phyloP scores from a whole-genome alignment of 2,797 vertebrate genomes.

The Muscicapa comitata region DNA sequence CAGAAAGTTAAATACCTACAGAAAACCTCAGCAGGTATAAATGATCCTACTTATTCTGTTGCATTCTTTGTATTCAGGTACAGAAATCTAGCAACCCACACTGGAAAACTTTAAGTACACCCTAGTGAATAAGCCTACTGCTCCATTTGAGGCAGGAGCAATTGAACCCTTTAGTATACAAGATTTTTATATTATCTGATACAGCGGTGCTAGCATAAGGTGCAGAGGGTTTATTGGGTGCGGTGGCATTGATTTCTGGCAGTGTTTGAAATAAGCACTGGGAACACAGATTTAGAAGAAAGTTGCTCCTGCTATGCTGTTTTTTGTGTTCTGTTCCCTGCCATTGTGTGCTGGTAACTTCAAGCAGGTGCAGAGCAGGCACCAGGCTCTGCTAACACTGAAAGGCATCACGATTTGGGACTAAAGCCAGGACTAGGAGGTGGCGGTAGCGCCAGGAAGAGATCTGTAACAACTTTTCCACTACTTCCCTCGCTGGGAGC shows the following conservation, averaged over 20 bases:
- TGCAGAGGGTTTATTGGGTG: neutral
- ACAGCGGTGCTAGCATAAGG: neutral
- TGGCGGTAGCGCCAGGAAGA: neutral
- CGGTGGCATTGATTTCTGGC: neutral
- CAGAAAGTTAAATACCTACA: neutral
- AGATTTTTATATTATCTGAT: neutral
- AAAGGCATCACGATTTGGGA: neutral
- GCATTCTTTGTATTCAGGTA: neutral
- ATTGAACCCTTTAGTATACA: neutral
- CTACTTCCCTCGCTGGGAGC: neutral
- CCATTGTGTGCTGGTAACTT: neutral
- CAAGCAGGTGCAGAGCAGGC: neutral
- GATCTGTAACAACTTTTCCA: neutral
- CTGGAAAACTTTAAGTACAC: neutral
- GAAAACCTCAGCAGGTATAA: conserved; percentile 13
- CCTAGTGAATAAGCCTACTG: neutral
- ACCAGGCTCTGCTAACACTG: neutral
- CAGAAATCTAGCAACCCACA: neutral
- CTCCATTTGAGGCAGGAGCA: neutral
- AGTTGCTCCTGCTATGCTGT: neutral
- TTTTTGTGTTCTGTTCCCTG: neutral
- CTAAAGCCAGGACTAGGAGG: neutral
- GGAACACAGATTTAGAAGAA: neutral
- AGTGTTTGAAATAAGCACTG: neutral
- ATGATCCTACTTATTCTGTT: neutral